Conservation (phyloP, 1,140 invertebrate species). For the Thaumatotibia leucotreta region DNA sequence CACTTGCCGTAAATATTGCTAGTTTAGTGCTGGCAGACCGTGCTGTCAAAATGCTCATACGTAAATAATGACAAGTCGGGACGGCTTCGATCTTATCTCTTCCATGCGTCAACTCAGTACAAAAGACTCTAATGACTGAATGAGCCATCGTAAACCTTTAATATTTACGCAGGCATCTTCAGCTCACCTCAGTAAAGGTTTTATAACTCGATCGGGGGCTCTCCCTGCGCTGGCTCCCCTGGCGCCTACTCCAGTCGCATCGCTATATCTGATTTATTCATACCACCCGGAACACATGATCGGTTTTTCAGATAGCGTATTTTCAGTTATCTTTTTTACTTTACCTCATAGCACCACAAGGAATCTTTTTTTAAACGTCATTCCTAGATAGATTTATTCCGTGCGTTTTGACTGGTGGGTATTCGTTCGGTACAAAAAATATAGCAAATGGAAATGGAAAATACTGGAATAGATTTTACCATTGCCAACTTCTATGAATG, state of each 20-base stretch:
- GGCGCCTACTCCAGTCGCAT: constrained; percentile 54
- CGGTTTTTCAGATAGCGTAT: constrained; percentile 54
- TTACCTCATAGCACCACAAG: constrained; percentile 19
- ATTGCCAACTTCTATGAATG: constrained; percentile 8
- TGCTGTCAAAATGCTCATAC: constrained; percentile 64
- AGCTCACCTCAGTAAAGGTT: constrained; percentile 63
- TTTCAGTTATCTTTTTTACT: constrained; percentile 43
- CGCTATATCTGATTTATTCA: constrained; percentile 72
- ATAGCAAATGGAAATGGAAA: constrained; percentile 9
- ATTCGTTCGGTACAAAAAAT: constrained; percentile 8
- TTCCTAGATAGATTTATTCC: constrained; percentile 4
- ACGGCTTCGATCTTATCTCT: constrained; percentile 56
- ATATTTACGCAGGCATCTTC: constrained; percentile 67
- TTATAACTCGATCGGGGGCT: constrained; percentile 52
- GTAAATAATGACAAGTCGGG: constrained; percentile 65
- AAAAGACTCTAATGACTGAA: constrained; percentile 68
- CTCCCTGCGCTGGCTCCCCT: constrained; percentile 37
- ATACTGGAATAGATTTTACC: constrained; percentile 6
- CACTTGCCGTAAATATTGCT: constrained; percentile 64
- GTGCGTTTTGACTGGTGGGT: constrained; percentile 11
- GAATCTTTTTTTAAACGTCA: constrained; percentile 22
- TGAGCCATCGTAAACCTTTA: constrained; percentile 65
- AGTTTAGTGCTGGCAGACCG: constrained; percentile 48
- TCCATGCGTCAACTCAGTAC: constrained; percentile 58
- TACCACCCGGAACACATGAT: constrained; percentile 68